Percentiles rank a stretch among this genome's conserved stretches.
phyloP scores from a whole-genome alignment of 2,888 invertebrate genomes.

The Ophioninae sp. region DNA sequence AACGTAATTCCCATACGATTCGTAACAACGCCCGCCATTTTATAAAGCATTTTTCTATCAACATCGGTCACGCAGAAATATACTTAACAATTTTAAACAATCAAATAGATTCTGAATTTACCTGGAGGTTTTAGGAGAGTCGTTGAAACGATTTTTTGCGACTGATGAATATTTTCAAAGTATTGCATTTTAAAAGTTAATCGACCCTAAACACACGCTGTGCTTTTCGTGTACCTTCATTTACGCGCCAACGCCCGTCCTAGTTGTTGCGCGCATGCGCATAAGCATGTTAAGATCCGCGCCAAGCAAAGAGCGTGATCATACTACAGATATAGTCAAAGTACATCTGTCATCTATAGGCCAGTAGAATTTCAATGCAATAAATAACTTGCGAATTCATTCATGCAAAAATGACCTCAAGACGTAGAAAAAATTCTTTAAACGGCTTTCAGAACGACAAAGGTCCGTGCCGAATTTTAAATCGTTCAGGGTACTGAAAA shows the following conservation, averaged over 20 bases:
- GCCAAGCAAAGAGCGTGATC: not conserved
- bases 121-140: too few relatives aligned
- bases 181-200: too few relatives aligned
- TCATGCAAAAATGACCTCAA: not conserved
- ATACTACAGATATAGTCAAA: not conserved
- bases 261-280: not conserved
- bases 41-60: not conserved
- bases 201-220: too few relatives aligned
- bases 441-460: not conserved
- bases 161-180: too few relatives aligned
- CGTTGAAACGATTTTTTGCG: too few relatives aligned
- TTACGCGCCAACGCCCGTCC: not conserved
- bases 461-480: not conserved
- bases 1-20: conserved; percentile 30
- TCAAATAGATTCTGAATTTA: too few relatives aligned
- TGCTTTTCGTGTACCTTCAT: too few relatives aligned
- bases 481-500: not conserved
- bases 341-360: not conserved
- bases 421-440: not conserved
- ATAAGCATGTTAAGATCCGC: not conserved
- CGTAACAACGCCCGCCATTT: conserved; percentile 3
- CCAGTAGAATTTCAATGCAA: not conserved
- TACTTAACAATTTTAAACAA: not conserved
- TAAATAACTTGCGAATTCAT: not conserved
- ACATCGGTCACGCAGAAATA: not conserved